phyloP scores from a whole-genome alignment of 2,888 invertebrate species.

The Fragum fragum region DNA sequence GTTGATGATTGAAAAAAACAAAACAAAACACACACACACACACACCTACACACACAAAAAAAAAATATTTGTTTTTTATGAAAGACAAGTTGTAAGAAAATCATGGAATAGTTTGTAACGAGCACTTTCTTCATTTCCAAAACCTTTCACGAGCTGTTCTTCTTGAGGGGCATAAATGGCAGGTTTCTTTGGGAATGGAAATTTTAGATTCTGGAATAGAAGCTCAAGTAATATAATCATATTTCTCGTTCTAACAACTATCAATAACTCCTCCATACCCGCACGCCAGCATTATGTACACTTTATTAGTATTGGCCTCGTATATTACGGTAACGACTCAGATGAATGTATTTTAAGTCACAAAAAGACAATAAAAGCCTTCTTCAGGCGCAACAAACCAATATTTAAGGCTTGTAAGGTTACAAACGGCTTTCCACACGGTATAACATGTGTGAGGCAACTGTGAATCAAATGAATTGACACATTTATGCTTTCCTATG shows the following conservation, averaged over 20 bases:
- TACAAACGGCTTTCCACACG: conserved; percentile 21
- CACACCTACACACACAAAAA: neutral
- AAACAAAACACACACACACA: too few relatives aligned
- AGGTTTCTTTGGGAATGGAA: too few relatives aligned
- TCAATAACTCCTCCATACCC: neutral
- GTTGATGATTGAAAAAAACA: too few relatives aligned
- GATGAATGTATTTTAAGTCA: conserved; percentile 29
- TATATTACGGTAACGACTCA: conserved; percentile 25
- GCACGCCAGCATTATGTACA: neutral
- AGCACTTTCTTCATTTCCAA: neutral
- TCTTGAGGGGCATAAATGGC: too few relatives aligned
- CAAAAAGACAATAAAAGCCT: conserved; percentile 27
- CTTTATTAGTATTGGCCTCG: conserved; percentile 25
- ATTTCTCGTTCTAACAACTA: too few relatives aligned
- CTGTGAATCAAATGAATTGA: conserved; percentile 17
- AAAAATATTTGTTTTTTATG: neutral
- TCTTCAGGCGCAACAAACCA: conserved; percentile 25
- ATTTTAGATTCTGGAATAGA: too few relatives aligned
- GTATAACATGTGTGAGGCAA: conserved; percentile 10
- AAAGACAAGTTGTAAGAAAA: neutral
- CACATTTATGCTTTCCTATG: conserved; percentile 20
- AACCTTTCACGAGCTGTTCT: too few relatives aligned
- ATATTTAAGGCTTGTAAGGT: conserved; percentile 28
- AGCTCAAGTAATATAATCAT: too few relatives aligned
- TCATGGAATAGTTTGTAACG: neutral